A percentile compares a stretch with the other conserved stretches of the same genome.
Conservation (phyloP, 1,140 invertebrate genomes). For the Bombyx mandarina region DNA sequence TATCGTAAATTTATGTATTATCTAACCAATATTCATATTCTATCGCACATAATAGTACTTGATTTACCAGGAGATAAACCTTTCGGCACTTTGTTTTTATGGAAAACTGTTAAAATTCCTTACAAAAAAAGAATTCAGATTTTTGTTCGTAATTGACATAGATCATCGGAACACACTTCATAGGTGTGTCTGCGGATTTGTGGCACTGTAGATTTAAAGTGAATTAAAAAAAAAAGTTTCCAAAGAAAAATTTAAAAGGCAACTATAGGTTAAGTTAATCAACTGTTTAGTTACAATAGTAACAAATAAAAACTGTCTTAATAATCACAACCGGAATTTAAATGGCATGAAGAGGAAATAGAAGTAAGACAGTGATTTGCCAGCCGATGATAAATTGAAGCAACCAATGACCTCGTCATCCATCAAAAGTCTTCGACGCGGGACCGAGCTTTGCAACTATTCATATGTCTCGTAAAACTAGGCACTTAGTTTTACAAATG, state of each 20-base stretch:
- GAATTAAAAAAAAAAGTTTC: neutral
- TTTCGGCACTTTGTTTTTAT: too few relatives aligned
- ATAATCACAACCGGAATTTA: slow-evolving; percentile 42
- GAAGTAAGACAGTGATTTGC: slow-evolving; percentile 46
- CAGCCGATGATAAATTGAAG: slow-evolving; percentile 40
- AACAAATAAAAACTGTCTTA: slow-evolving; percentile 45
- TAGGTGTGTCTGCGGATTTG: neutral
- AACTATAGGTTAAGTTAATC: slow-evolving; percentile 56
- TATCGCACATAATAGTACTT: too few relatives aligned
- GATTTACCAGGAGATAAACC: too few relatives aligned
- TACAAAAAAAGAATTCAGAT: too few relatives aligned
- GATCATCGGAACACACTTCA: too few relatives aligned
- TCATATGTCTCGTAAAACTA: neutral
- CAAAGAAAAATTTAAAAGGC: slow-evolving; percentile 12
- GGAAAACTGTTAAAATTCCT: too few relatives aligned
- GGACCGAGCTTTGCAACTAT: neutral
- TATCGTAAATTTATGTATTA: too few relatives aligned
- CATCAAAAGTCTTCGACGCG: slow-evolving; percentile 25
- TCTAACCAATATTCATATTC: too few relatives aligned
- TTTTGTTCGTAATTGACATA: too few relatives aligned
- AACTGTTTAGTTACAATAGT: slow-evolving; percentile 63
- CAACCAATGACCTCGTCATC: slow-evolving; percentile 31
- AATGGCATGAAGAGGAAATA: slow-evolving; percentile 46
- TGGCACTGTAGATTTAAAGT: neutral
- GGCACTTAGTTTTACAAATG: neutral